Conservation (phyloP, 92 coral and sea anemone species). For the Palythoa caribaeorum region DNA sequence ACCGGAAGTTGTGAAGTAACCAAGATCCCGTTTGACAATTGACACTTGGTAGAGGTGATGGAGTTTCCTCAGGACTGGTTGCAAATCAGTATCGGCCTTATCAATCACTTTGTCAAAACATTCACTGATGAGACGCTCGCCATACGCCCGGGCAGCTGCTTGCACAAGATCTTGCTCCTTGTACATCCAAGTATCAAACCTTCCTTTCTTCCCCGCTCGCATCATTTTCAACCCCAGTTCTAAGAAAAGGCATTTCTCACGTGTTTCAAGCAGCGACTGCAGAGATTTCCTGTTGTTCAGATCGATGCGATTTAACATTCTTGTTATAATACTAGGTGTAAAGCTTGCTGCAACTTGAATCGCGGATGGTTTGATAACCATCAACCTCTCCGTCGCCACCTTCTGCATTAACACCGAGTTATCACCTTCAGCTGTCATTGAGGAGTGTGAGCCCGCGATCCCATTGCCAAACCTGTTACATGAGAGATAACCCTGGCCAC, state of each 20-base stretch:
- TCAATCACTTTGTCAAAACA: constrained; percentile 68
- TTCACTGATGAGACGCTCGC: constrained; percentile 82
- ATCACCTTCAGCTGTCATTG: constrained; percentile 93
- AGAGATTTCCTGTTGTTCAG: constrained; percentile 69
- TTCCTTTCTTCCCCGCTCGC: constrained; percentile 79
- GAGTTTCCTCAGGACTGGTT: constrained; percentile 72
- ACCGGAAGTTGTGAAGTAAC: constrained; percentile 76
- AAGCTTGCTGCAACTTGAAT: constrained; percentile 68
- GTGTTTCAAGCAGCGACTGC: constrained; percentile 68
- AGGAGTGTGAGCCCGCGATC: constrained; percentile 86
- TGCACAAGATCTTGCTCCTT: constrained; percentile 81
- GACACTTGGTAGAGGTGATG: constrained; percentile 75
- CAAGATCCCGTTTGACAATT: constrained; percentile 73
- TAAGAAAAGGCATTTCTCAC: constrained; percentile 76
- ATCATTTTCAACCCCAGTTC: constrained; percentile 78
- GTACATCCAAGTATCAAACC: constrained; percentile 90
- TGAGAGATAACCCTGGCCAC: constrained; percentile 88
- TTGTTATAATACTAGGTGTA: constrained; percentile 53
- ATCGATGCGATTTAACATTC: constrained; percentile 71
- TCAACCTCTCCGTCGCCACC: constrained; percentile 80
- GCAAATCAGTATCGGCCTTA: constrained; percentile 66
- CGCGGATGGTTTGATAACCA: constrained; percentile 71
- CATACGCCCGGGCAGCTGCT: constrained; percentile 84
- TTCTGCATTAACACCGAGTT: constrained; percentile 94
- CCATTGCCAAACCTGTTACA: constrained; percentile 84